A percentile compares a stretch with the other conserved stretches of the same genome.
These are phyloP conservation scores for Oreochromis spilurus DNA, from an alignment of 2,113 vertebrate genomes.

Conservation along the genomic window DNA sequence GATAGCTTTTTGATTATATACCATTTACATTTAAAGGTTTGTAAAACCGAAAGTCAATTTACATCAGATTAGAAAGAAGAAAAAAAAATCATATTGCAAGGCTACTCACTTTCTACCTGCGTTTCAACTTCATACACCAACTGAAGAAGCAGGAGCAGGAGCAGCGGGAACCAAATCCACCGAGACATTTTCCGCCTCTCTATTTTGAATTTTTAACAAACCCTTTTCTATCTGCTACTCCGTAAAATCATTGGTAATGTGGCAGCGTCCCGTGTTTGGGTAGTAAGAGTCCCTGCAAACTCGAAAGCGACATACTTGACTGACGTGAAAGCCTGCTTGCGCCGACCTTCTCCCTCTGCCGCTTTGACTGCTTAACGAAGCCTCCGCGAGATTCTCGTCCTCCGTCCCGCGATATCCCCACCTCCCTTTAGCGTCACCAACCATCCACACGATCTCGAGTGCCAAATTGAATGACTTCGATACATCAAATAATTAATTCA, in stretches of 20 bases:
- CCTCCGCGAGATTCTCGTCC: background rate
- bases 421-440: background rate
- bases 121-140: conserved; percentile 4
- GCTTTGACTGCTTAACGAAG: background rate
- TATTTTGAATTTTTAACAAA: background rate
- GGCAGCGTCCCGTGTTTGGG: background rate
- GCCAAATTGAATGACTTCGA: background rate
- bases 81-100: background rate
- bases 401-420: conserved; percentile 26
- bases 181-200: conserved; percentile 23
- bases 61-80: background rate
- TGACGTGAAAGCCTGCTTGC: background rate
- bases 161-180: background rate
- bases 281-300: background rate
- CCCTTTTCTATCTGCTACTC: background rate
- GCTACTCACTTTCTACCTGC: conserved; percentile 63
- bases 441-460: background rate
- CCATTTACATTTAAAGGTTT: background rate
- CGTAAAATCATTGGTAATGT: background rate
- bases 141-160: background rate
- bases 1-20: background rate
- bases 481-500: background rate
- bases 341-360: background rate
- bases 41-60: background rate
- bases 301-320: conserved; percentile 23